Conservation (phyloP, 2,797 vertebrate species). For the Octomys mimax region DNA sequence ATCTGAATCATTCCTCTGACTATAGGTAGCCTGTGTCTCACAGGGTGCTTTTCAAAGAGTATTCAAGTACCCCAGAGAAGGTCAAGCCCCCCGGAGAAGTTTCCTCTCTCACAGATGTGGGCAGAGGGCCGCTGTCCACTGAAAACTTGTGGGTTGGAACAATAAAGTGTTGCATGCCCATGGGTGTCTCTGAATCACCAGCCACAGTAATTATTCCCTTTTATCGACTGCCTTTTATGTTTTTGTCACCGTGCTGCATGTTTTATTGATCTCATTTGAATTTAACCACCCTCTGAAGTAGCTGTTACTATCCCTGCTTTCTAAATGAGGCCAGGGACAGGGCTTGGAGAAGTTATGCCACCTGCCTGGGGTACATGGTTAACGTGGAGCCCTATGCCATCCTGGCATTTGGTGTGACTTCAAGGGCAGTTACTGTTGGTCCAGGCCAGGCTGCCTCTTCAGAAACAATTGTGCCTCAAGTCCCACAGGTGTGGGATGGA, state of each 20-base stretch:
- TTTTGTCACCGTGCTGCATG: conserved; percentile 69
- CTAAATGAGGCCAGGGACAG: conserved; percentile 13
- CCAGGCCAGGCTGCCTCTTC: background rate
- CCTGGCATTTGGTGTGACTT: background rate
- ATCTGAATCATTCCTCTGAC: background rate
- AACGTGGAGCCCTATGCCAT: accelerated
- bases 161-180: conserved; percentile 22
- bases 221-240: conserved; percentile 79
- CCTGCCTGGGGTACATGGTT: background rate
- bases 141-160: conserved; percentile 36
- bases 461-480: too few species aligned
- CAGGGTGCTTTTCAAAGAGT: background rate
- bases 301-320: conserved; percentile 48
- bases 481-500: background rate
- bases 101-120: background rate
- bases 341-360: background rate
- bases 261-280: conserved; percentile 80
- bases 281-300: conserved; percentile 71
- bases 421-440: background rate
- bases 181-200: conserved; percentile 53
- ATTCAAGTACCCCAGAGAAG: background rate
- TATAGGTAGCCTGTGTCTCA: background rate
- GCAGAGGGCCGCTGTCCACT: background rate
- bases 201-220: conserved; percentile 69
- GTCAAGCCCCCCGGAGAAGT: background rate